A percentile compares a stretch with the other conserved stretches of the same genome.
These are phyloP conservation scores for Egretta garzetta DNA, from an alignment of 2,113 vertebrate genomes.

Conservation along the genomic window DNA sequence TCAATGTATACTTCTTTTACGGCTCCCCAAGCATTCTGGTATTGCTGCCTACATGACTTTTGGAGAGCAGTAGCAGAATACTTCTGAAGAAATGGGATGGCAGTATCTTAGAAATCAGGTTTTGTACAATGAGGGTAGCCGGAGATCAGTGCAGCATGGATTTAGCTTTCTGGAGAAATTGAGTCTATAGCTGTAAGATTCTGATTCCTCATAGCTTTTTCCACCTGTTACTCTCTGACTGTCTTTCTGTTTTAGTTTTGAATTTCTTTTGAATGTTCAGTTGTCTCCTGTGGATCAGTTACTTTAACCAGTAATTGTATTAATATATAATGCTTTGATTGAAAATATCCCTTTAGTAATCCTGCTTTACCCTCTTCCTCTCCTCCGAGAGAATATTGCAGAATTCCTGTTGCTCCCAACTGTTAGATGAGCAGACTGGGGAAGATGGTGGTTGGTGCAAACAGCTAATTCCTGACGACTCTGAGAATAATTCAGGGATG, in stretches of 20 bases:
- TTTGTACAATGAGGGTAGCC: neutral
- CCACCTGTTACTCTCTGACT: neutral
- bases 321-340: neutral
- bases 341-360: neutral
- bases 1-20: neutral
- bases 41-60: neutral
- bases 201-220: neutral
- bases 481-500: neutral
- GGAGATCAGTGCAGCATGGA: neutral
- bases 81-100: neutral
- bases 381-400: neutral
- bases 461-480: rapidly evolving
- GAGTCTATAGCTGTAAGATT: neutral
- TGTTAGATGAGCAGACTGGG: neutral
- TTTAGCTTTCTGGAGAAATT: neutral
- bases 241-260: neutral
- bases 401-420: neutral
- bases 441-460: neutral
- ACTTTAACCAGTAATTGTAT: neutral
- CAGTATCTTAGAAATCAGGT: neutral
- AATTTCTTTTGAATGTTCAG: neutral
- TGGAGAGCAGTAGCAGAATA: neutral
- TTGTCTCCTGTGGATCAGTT: neutral
- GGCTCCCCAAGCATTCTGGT: neutral
- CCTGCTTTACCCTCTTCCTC: neutral